Conservation (phyloP, 1,140 invertebrate species). For the Papilio aristodemus region DNA sequence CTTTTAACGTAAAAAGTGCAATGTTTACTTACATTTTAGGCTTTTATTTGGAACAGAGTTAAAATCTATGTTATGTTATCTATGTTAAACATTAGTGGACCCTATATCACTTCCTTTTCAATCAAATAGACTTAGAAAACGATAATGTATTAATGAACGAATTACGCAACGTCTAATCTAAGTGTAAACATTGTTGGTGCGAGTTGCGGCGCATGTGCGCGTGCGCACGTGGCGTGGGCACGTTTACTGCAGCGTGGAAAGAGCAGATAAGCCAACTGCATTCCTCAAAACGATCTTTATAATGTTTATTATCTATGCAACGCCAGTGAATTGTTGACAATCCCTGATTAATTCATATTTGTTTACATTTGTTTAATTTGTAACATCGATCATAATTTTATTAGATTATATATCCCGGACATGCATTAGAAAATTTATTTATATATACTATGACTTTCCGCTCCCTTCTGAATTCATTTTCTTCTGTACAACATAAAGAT, state of each 20-base stretch:
- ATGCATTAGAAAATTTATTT: background rate
- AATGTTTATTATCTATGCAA: constrained; percentile 14
- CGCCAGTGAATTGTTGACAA: background rate
- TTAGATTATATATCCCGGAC: background rate
- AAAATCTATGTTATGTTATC: background rate
- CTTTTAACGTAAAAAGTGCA: too few species aligned
- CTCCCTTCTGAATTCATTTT: background rate
- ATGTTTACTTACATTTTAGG: too few species aligned
- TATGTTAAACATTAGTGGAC: background rate
- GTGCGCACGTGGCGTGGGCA: constrained; percentile 17
- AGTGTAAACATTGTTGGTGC: constrained; percentile 12
- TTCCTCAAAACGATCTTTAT: constrained; percentile 16
- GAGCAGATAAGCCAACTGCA: constrained; percentile 19
- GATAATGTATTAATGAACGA: constrained; percentile 13
- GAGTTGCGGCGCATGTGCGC: constrained; percentile 21
- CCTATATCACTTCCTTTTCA: constrained; percentile 6
- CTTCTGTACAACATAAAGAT: too few species aligned
- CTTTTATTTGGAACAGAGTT: background rate
- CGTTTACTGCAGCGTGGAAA: constrained; percentile 10
- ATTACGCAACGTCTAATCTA: constrained; percentile 27
- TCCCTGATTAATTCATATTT: background rate
- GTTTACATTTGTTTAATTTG: background rate
- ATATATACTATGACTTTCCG: background rate
- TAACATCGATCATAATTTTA: background rate
- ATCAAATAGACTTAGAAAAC: background rate